phyloP scores from a whole-genome alignment of 2,797 vertebrate genomes.

The Malacoraja senta region DNA sequence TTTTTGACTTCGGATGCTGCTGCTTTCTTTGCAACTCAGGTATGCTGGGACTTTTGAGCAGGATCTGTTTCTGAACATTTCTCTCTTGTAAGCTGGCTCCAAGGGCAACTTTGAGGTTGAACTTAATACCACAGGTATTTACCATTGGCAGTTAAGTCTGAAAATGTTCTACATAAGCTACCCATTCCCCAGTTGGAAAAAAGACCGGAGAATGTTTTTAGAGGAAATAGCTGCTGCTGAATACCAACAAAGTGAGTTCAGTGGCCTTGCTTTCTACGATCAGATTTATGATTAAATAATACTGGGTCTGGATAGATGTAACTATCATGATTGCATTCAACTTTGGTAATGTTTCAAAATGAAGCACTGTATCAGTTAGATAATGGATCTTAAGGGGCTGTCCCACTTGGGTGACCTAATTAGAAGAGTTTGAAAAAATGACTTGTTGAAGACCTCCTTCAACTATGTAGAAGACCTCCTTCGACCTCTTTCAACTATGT shows the following conservation, averaged over 20 bases:
- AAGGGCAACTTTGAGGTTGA: conserved; percentile 16
- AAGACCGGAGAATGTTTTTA: background rate
- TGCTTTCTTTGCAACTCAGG: background rate
- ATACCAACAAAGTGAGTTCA: background rate
- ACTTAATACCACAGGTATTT: conserved; percentile 14
- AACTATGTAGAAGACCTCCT: no score
- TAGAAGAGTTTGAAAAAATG: no score
- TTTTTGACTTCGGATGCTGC: background rate
- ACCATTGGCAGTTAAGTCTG: background rate
- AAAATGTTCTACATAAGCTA: background rate
- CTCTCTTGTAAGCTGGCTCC: background rate
- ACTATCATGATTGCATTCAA: background rate
- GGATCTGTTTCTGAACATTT: background rate
- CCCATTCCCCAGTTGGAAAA: background rate
- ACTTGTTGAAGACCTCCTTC: no score
- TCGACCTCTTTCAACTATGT: no score
- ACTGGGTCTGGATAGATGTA: background rate
- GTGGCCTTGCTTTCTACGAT: background rate
- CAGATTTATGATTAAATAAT: background rate
- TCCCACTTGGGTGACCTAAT: no score
- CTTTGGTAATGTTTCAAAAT: background rate
- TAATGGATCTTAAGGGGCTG: background rate
- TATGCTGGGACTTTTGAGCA: background rate
- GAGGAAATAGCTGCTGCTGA: background rate
- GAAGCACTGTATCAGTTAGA: background rate